A percentile compares a stretch with the other conserved stretches of the same genome.
phyloP scores from a whole-genome alignment of 2,888 invertebrate species.

The Neoitamus cyanurus region DNA sequence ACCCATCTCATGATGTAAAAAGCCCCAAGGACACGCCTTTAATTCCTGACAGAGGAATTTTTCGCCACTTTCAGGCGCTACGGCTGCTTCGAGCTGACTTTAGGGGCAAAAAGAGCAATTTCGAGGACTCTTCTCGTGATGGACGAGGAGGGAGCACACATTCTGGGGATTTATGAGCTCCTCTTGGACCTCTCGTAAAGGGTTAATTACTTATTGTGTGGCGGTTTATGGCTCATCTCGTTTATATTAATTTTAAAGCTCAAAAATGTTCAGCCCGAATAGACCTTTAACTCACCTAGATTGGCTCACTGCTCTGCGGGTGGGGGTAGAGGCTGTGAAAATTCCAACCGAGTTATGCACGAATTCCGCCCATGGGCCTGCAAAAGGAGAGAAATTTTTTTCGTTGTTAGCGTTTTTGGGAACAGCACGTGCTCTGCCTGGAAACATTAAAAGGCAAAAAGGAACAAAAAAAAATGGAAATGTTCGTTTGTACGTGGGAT shows the following conservation, averaged over 20 bases:
- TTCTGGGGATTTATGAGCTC: slow-evolving; percentile 5
- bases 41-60: slow-evolving; percentile 20
- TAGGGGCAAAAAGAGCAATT: slow-evolving; percentile 21
- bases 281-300: background rate
- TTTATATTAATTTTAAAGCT: slow-evolving; percentile 29
- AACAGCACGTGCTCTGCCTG: background rate
- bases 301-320: background rate
- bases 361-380: background rate
- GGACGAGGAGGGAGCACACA: background rate
- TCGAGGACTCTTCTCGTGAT: slow-evolving; percentile 11
- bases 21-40: slow-evolving; percentile 26
- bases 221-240: background rate
- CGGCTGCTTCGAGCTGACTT: background rate
- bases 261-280: background rate
- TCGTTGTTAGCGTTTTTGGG: background rate
- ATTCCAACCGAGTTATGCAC: background rate
- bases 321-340: background rate
- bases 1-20: slow-evolving; percentile 17
- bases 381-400: background rate
- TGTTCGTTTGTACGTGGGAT: background rate
- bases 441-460: background rate
- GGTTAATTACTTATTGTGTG: slow-evolving; percentile 33
- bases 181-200: background rate
- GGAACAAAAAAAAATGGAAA: background rate
- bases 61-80: background rate